Evolutionary conservation across 2,888 invertebrate species (phyloP).

Genomic region (Macrostomum cliftonense): DNA sequence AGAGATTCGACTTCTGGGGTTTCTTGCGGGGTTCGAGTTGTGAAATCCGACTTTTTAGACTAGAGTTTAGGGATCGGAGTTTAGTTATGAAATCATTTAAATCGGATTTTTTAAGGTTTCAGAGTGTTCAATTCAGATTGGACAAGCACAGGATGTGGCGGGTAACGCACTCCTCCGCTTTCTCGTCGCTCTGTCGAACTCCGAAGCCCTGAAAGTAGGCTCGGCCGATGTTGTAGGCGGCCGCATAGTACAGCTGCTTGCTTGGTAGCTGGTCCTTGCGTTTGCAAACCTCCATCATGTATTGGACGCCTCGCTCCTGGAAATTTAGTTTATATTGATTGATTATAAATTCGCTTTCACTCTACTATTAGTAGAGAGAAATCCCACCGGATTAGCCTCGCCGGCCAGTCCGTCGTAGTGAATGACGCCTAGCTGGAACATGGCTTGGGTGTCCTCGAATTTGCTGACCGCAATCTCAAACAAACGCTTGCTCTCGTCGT

Average conservation of each 20-base stretch:
- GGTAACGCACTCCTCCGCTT: constrained; percentile 32
- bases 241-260: constrained; percentile 24
- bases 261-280: constrained; percentile 16
- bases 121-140: no score
- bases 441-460: constrained; percentile 29
- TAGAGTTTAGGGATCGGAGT: no score
- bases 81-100: no score
- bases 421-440: constrained; percentile 32
- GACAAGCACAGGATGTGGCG: no score
- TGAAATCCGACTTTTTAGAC: no score
- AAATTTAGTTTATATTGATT: neutral
- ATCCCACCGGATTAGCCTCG: constrained; percentile 21
- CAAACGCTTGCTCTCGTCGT: constrained; percentile 24
- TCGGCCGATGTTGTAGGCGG: constrained; percentile 32
- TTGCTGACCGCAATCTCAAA: constrained; percentile 25
- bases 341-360: no score
- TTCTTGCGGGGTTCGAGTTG: no score
- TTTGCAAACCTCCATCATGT: constrained; percentile 21
- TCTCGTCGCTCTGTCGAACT: constrained; percentile 26
- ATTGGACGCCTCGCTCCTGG: constrained; percentile 26
- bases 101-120: no score
- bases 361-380: neutral
- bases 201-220: constrained; percentile 37
- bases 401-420: constrained; percentile 33
- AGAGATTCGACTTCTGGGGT: no score